Base-by-base conservation (phyloP, 2,888 invertebrate species). In the Zelleria hepariella region DNA sequence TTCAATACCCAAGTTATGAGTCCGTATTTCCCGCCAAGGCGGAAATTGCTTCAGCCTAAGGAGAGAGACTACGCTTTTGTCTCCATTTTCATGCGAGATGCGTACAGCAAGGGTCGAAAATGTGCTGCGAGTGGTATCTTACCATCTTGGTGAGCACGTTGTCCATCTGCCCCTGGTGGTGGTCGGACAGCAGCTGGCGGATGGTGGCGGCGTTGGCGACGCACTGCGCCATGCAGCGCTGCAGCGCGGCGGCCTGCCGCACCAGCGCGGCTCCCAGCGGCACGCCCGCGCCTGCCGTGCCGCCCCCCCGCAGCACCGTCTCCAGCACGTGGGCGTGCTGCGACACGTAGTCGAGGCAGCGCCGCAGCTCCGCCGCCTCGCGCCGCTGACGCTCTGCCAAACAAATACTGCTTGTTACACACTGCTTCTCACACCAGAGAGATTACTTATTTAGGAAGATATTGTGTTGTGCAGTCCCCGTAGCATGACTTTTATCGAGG, bases 311-410 rank as follows among this genome's bases (percentile, higher is more conserved):
- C 94, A 20, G 94, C 95, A 66, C 92, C 93, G 20, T 89, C 94
- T 56, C 95, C 95, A 79, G 91, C 95, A 96, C 23, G 91, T 94
- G 51, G 98, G 98, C 85, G 94, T 95, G 25, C 97, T 98, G 71
- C 94, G 96, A 32, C 98, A 98, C 89, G 98, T 96, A 85, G 85
- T 85, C 59, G 84, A 76, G 67, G 86, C 89, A 87, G 59, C 85
- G 87, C 47, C 86, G 80, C 65, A 89, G 72, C 75, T 89, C 89
- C 62, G 69, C 79, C 57, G 82, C 82, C 66, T 86, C 85, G 58
- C 79, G 78, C 53, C 81, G 79, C 68, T 89, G 89, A 3, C 86
- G 84, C 55, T 86, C 89, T 89, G 69, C 27, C 4, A 42, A 8
- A 47, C n/a, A 18, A 2, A 24, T 60, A 49, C 49, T 42, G 15